Evolutionary conservation across 2,113 vertebrate species (phyloP), one percentile per base, ranked within the genome.

Genomic region (Coryphaenoides rupestris): DNA sequence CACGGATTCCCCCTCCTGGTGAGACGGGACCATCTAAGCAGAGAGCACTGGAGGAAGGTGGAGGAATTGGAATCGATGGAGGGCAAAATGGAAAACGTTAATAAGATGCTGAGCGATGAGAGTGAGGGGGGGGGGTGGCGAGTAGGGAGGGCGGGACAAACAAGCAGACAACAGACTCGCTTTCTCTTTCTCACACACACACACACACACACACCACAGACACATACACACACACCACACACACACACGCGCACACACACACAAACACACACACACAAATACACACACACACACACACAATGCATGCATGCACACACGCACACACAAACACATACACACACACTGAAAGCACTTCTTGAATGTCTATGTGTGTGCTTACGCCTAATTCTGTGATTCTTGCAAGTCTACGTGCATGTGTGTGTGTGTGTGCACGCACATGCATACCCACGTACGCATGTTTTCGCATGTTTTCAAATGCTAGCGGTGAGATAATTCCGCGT

Each of bases 401-500:
- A 26, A 22, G 26, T 45, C 52, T 56, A 26, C 22, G 26, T 55
- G 19, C 53, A 6, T 24, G 46, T 26, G 15, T 62, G 46, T 49
- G 55, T 65, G 54, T 45, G 6, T 55, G 59, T 17, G n/a, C n/a
- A 40, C 33, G 6, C 50, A 22, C 23, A 52, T 67, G 54, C 28
- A 12, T 60, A 6, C 23, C 3, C 55, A 4, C 76, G 75, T 74
- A 78, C 80, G 76, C 75, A 55, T 55, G 54, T 21, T 10, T 53
- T 53, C 1, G 52, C 19, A 21, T 53, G 52, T 33, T 23, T 65
- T 28, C 22, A 70, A 86, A 83, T 71, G 64, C 1, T 0, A 75
- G 68, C 28, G 0, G 19, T 69, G 75, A 80, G 81, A 83, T 81
- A 70, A 80, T 77, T 79, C 62, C 24, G 57, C 45, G 86, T 80